Evolutionary conservation across 2,797 vertebrate genomes (phyloP).

Genomic region (Podarcis siculus): DNA sequence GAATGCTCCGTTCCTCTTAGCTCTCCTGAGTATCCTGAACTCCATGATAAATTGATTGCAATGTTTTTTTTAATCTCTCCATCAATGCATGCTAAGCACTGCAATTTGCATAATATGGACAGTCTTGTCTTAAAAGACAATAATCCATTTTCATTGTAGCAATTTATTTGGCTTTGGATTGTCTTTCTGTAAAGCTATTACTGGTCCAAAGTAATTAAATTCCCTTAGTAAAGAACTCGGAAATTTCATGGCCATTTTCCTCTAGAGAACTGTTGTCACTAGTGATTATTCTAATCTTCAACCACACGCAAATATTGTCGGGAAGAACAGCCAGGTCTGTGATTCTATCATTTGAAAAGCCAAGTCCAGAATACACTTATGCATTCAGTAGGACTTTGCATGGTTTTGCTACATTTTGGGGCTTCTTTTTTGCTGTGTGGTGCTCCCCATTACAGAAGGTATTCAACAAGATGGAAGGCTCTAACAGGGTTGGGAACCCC

Average conservation of each 20-base stretch:
- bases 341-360: constrained; percentile 36
- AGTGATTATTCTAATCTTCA: constrained; percentile 14
- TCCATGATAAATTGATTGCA: constrained; percentile 13
- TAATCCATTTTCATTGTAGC: constrained; percentile 50
- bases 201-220: constrained; percentile 55
- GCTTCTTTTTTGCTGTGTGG: background rate
- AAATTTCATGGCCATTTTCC: constrained; percentile 53
- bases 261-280: constrained; percentile 24
- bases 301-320: constrained; percentile 29
- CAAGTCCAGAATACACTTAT: background rate
- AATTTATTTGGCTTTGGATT: constrained; percentile 49
- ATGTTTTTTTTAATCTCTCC: constrained; percentile 47
- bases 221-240: constrained; percentile 40
- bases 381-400: background rate
- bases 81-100: constrained; percentile 52
- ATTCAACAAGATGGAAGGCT: background rate
- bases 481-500: background rate
- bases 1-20: background rate
- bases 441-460: too few relatives aligned
- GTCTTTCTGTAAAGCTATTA: constrained; percentile 35
- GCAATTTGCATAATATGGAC: constrained; percentile 44
- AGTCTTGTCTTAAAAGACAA: constrained; percentile 60
- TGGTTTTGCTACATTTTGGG: background rate
- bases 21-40: constrained; percentile 56
- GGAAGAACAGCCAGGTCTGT: constrained; percentile 27